Conservation (phyloP, 2,113 vertebrate species). For the Leptobrachium ailaonicum region DNA sequence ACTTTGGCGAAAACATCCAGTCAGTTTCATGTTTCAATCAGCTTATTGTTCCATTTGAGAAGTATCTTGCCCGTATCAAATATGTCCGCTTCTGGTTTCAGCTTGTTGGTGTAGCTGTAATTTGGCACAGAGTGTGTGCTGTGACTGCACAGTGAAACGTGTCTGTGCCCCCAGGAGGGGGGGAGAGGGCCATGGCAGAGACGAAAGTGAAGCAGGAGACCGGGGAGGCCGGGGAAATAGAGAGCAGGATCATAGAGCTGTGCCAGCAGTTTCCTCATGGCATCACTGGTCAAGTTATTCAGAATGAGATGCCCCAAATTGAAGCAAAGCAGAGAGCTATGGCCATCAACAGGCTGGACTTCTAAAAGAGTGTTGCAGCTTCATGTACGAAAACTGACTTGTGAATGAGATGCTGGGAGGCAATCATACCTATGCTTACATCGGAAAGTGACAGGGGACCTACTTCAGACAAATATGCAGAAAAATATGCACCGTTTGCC, state of each 20-base stretch:
- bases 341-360: conserved; percentile 86
- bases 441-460: no score
- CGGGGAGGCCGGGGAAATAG: conserved; percentile 78
- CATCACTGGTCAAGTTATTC: conserved; percentile 96
- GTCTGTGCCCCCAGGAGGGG: fast-evolving
- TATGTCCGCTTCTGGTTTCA: neutral
- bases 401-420: no score
- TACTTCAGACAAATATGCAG: no score
- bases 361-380: no score
- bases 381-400: no score
- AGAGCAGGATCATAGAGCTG: conserved; percentile 91
- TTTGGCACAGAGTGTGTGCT: no score
- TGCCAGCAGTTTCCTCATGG: conserved; percentile 96
- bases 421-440: no score
- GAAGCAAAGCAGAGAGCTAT: conserved; percentile 89
- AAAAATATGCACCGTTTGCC: no score
- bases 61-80: conserved; percentile 8
- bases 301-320: conserved; percentile 97
- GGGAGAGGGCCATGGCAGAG: conserved; percentile 74
- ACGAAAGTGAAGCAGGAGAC: conserved; percentile 85
- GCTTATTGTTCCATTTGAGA: no score
- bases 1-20: no score
- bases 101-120: no score
- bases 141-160: fast-evolving
- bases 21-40: no score